Conservation (phyloP, 2,113 vertebrate species). For the Kryptolebias marmoratus region DNA sequence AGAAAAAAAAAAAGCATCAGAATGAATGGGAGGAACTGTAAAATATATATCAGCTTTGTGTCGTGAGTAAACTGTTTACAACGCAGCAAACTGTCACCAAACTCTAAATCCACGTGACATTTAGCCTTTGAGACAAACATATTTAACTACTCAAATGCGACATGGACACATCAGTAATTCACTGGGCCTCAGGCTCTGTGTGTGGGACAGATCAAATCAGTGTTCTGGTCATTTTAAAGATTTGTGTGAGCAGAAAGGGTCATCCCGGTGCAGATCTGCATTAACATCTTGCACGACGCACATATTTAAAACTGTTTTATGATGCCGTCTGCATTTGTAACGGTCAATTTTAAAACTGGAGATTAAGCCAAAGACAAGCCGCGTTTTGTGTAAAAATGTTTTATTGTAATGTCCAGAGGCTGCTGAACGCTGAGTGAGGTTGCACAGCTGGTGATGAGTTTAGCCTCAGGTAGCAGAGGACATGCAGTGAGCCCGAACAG, state of each 20-base stretch:
- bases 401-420: slow-evolving; percentile 48
- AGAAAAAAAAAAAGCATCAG: slow-evolving; percentile 13
- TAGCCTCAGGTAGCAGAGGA: slow-evolving; percentile 51
- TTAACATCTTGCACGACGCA: neutral
- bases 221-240: slow-evolving; percentile 11
- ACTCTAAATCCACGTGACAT: slow-evolving; percentile 29
- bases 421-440: slow-evolving; percentile 42
- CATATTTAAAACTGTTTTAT: slow-evolving; percentile 7
- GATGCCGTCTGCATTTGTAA: slow-evolving; percentile 1
- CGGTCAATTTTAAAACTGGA: slow-evolving; percentile 14
- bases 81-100: slow-evolving; percentile 24
- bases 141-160: slow-evolving; percentile 26
- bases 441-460: slow-evolving; percentile 56
- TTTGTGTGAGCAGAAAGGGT: slow-evolving; percentile 7
- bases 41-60: slow-evolving; percentile 37
- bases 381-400: slow-evolving; percentile 18
- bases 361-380: neutral
- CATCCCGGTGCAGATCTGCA: neutral
- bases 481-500: slow-evolving; percentile 48
- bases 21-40: slow-evolving; percentile 13
- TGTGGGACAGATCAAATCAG: neutral
- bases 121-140: slow-evolving; percentile 23
- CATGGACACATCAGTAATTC: slow-evolving; percentile 22
- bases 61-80: neutral
- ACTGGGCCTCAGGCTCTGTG: neutral